Evolutionary conservation across 2,797 vertebrate species (phyloP).

Genomic region (Falco rusticolus): DNA sequence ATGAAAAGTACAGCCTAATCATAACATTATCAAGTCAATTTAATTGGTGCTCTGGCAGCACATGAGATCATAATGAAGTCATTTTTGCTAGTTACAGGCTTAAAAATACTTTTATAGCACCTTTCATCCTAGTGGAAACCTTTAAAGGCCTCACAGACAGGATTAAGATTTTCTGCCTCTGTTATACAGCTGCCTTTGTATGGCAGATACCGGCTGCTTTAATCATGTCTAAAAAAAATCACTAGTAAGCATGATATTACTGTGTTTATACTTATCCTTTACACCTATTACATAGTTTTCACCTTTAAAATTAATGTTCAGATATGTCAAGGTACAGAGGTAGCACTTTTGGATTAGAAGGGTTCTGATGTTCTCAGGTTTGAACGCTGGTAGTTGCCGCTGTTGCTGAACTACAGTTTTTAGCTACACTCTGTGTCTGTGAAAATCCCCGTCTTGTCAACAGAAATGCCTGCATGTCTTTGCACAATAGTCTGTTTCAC

Average conservation of each 20-base stretch:
- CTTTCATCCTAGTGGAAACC: constrained; percentile 43
- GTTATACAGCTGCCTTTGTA: neutral
- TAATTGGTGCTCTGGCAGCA: constrained; percentile 74
- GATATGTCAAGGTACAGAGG: neutral
- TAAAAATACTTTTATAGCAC: constrained; percentile 73
- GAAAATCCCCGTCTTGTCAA: neutral
- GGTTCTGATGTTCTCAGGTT: neutral
- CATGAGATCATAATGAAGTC: constrained; percentile 74
- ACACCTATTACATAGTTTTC: neutral
- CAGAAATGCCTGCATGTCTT: neutral
- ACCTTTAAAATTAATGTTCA: neutral
- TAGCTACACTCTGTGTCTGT: rapidly evolving
- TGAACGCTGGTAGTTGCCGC: neutral
- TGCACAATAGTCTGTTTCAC: neutral
- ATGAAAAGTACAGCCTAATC: constrained; percentile 72
- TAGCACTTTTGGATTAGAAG: neutral
- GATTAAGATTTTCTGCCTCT: constrained; percentile 16
- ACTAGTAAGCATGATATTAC: neutral
- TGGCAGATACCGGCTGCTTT: neutral
- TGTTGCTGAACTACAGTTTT: neutral
- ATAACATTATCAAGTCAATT: constrained; percentile 75
- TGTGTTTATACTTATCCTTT: neutral
- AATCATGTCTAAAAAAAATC: neutral
- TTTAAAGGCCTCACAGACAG: constrained; percentile 10
- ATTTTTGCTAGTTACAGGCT: constrained; percentile 71